A percentile compares a stretch with the other conserved stretches of the same genome.
phyloP scores from a whole-genome alignment of 2,888 invertebrate species.

The Epistrophe eligans region DNA sequence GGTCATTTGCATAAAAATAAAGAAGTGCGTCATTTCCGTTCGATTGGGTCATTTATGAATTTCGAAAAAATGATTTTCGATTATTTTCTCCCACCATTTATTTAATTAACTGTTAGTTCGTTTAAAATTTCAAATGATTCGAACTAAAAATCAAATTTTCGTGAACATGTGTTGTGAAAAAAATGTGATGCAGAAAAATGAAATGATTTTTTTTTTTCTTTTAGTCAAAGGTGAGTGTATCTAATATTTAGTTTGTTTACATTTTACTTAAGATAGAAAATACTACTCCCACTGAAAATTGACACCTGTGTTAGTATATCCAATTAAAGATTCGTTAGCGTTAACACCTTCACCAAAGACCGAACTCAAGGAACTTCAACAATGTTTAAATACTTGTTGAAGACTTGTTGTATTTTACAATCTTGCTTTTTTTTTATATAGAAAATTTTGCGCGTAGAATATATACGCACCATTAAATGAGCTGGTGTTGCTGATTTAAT shows the following conservation, averaged over 20 bases:
- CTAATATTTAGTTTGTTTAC: constrained; percentile 41
- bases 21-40: constrained; percentile 73
- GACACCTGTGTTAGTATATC: constrained; percentile 21
- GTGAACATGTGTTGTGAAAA: constrained; percentile 63
- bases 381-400: not conserved
- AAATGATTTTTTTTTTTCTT: not conserved
- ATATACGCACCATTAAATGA: constrained; percentile 63
- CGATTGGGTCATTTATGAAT: constrained; percentile 48
- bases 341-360: constrained; percentile 10
- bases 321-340: constrained; percentile 41
- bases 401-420: constrained; percentile 25
- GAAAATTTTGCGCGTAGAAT: constrained; percentile 9
- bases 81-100: constrained; percentile 26
- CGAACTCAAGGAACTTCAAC: constrained; percentile 6
- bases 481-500: constrained; percentile 50
- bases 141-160: constrained; percentile 46
- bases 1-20: constrained; percentile 70
- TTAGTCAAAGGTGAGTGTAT: constrained; percentile 58
- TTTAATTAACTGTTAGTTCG: not conserved
- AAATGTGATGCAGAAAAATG: constrained; percentile 26
- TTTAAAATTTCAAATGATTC: constrained; percentile 21
- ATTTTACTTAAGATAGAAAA: constrained; percentile 22
- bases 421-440: not conserved
- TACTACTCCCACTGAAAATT: constrained; percentile 27
- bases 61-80: constrained; percentile 40